Evolutionary conservation across 2,797 vertebrate species (phyloP), one percentile per base, ranked within the genome.

Genomic region (Eulemur rubriventer): DNA sequence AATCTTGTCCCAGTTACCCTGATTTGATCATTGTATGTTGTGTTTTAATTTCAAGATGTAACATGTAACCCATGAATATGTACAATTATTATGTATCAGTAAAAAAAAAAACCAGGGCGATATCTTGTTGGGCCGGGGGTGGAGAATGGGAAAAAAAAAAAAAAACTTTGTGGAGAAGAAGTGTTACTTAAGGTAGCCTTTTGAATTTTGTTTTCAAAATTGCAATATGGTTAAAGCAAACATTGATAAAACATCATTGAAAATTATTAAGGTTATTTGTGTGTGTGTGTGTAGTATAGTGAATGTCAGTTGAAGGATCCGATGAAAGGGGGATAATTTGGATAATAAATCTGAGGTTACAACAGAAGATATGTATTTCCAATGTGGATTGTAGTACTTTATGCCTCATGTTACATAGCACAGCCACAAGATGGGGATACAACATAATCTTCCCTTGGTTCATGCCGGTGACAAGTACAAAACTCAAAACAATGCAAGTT

Each of bases 361-460:
- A 6, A 78, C 17, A 52, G 8, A 73, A 88, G 57, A 57, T 11
- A 24, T 7, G 0, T 6, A 41, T 33, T 30, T 55, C 38, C 38
- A 55, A 2, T 10, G 43, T 43, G 43, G 10, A n/a, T 13, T 35
- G 46, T 52, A 48, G 24, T 3, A n/a, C 30, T 73, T 78, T 13
- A 8, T 12, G 30, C 4, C 67, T 63, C 41, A 43, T 20, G 52
- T 33, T 94, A 61, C 30, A 35, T 1, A n/a, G 59, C 28, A 65
- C 0, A 12, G 38, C 97, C 97, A 97, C 96, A 95, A 96, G 96
- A 79, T 91, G 97, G 97, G 2, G 94, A 33, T 89, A 63, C 46
- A 84, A 63, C 96, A 93, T 69, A 52, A 48, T 35, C 22, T 94
- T 97, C 33, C 52, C 43, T 70, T 75, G 80, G 35, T 18, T 91